Base-by-base conservation (phyloP, 2,797 vertebrate genomes). In the Anas bernieri region DNA sequence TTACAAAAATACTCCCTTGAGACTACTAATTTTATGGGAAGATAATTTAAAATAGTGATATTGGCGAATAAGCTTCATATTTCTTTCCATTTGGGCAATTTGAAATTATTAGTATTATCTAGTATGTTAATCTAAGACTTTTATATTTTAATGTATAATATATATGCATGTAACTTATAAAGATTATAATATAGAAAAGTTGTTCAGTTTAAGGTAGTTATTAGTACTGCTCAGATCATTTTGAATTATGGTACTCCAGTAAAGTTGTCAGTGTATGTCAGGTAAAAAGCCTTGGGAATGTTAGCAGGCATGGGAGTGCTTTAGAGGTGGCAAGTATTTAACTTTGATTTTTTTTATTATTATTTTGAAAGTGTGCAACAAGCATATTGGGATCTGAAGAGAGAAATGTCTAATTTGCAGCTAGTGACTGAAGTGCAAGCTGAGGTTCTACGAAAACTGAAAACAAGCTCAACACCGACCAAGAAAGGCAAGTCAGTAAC, bases 401-500 rank as follows among this genome's bases (percentile, higher is more conserved):
- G 95, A 93, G 98, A 98, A 94, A 97, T 98, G 97, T 98, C 98
- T 66, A 98, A 98, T 94, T 94, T 98, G 94, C 97, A 89, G 90
- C 94, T 98, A 35, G 98, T 98, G 97, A 96, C 98, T 84, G 96
- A 97, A 81, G 79, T 97, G 95, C 98, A 98, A 97, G 94, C 97
- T 54, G 97, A 98, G 88, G 23, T 98, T 86, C 96, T 98, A 43
- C 97, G 69, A 78, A 98, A 98, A 96, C 93, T 98, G 97, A 97
- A 96, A 96, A 88, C 76, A 83, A 91, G 75, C 58, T 64, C 97
- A 92, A 37, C 96, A 92, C 90, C 85, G 63, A 70, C 97, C 96
- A 98, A 97, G 96, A 98, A 98, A 98, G 98, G 98, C 97, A 98
- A 98, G 98, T 98, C 82, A 72, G 78, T 77, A 96, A 80, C 58